Percentiles rank a stretch among this genome's conserved stretches.
These are phyloP conservation scores for Reticulitermes lucifugus DNA, from an alignment of 2,888 invertebrate species.

Conservation along the genomic window DNA sequence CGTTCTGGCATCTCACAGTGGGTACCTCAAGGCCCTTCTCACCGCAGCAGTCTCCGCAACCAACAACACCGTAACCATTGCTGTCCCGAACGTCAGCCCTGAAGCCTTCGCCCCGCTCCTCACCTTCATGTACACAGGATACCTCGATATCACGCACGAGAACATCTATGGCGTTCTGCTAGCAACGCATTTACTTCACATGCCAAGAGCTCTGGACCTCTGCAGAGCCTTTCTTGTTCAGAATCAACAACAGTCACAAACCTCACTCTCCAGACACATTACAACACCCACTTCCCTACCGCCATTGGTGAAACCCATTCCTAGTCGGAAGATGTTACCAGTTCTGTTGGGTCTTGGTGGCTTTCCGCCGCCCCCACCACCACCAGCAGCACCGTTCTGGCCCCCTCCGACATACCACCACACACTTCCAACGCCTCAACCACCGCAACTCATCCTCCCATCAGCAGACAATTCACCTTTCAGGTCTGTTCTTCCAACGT, in stretches of 20 bases:
- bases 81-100: constrained; percentile 69
- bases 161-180: constrained; percentile 79
- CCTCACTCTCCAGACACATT: constrained; percentile 56
- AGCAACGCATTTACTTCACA: constrained; percentile 79
- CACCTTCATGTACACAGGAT: constrained; percentile 82
- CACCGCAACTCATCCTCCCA: constrained; percentile 57
- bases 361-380: constrained; percentile 51
- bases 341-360: constrained; percentile 42
- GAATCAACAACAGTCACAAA: constrained; percentile 61
- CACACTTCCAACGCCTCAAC: constrained; percentile 46
- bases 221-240: constrained; percentile 74
- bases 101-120: constrained; percentile 66
- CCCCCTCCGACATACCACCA: constrained; percentile 52
- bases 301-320: constrained; percentile 63
- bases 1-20: constrained; percentile 76
- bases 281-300: constrained; percentile 50
- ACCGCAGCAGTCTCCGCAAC: constrained; percentile 54
- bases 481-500: constrained; percentile 53
- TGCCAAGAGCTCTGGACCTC: constrained; percentile 78
- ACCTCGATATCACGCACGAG: constrained; percentile 74
- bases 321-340: constrained; percentile 63
- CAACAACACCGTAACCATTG: constrained; percentile 60
- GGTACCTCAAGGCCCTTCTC: constrained; percentile 77
- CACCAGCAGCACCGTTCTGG: constrained; percentile 52
- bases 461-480: constrained; percentile 61